Base-by-base conservation (phyloP, 2,888 invertebrate genomes). In the Acleris sparsana region DNA sequence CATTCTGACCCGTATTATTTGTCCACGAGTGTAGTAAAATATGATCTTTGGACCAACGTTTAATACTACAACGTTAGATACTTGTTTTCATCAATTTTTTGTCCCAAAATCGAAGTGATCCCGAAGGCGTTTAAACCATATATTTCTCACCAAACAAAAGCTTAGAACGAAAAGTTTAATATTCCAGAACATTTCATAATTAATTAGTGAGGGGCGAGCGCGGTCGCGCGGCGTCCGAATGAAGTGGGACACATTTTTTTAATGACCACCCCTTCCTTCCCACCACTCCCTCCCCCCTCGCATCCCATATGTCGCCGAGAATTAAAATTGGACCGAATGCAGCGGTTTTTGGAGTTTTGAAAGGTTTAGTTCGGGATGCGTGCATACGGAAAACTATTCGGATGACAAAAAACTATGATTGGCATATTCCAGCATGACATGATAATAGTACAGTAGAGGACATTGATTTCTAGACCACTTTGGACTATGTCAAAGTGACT, bases 211-310 rank as follows among this genome's bases (percentile, higher is more conserved):
- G 72, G 80, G 83, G 81, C 75, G 79, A 77, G 77, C 80, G 83
- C 76, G 84, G 86, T 85, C 82, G 69, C 79, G 80, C 73, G 75
- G 75, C 83, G 80, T 74, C 75, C 83, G 80, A 87, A 90, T 89
- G 88, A 89, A 90, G 85, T 89, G 89, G 83, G 89, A 88, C 89
- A 90, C 84, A 86, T 90, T 91, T 91, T 91, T 91, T 89, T 89
- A 90, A 91, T 90, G 90, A 87, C 90, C 82, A 70, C 73, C 79
- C 77, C 74, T 39, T 3, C 71, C 72, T 73, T 33, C 33, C 71
- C 74, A 70, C 69, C 68, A 70, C 62, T 53, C 70, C 51, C 65
- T 69, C 64, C 75, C 67, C 72, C 69, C 70, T 71, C 69, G 77
- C 73, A 73, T 73, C 79, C 86, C 89, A 90, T 90, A 88, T 89